These are phyloP conservation scores for Aplochiton taeniatus DNA, from an alignment of 2,797 vertebrate genomes.

Conservation along the genomic window DNA sequence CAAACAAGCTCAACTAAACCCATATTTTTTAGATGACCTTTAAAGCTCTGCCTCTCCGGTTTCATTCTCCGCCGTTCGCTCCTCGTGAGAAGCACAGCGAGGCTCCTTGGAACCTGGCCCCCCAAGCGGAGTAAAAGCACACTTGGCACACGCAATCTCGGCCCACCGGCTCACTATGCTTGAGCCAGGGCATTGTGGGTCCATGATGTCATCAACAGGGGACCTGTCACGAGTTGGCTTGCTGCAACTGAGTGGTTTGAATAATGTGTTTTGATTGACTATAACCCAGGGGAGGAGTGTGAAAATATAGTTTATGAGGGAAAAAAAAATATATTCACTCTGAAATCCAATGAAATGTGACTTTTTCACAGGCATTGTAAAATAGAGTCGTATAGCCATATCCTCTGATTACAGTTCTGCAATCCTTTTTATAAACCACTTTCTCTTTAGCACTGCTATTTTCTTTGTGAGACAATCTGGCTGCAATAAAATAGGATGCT, in stretches of 20 bases:
- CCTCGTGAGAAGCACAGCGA: slow-evolving; percentile 33
- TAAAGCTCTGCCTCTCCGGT: slow-evolving; percentile 31
- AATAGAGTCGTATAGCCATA: slow-evolving; percentile 11
- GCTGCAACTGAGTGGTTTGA: slow-evolving; percentile 2
- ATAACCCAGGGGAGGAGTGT: neutral
- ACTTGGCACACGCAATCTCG: neutral
- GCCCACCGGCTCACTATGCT: neutral
- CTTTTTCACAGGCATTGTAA: slow-evolving; percentile 8
- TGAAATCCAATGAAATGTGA: slow-evolving; percentile 12
- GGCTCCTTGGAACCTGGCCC: slow-evolving; percentile 15
- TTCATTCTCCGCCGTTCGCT: slow-evolving; percentile 39
- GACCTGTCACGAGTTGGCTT: slow-evolving; percentile 25
- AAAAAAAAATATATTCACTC: no score
- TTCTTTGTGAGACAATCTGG: neutral
- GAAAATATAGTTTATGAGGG: neutral
- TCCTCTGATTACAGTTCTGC: neutral
- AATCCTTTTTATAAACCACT: neutral
- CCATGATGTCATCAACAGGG: slow-evolving; percentile 33
- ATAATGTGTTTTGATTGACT: slow-evolving; percentile 2
- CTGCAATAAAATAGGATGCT: neutral
- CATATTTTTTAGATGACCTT: no score
- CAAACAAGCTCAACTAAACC: slow-evolving; percentile 17
- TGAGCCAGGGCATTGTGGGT: slow-evolving; percentile 24
- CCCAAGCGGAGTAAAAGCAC: slow-evolving; percentile 18
- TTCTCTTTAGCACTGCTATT: slow-evolving; percentile 1